phyloP scores from a whole-genome alignment of 2,888 invertebrate species.

The Thysanoteuthis rhombus region DNA sequence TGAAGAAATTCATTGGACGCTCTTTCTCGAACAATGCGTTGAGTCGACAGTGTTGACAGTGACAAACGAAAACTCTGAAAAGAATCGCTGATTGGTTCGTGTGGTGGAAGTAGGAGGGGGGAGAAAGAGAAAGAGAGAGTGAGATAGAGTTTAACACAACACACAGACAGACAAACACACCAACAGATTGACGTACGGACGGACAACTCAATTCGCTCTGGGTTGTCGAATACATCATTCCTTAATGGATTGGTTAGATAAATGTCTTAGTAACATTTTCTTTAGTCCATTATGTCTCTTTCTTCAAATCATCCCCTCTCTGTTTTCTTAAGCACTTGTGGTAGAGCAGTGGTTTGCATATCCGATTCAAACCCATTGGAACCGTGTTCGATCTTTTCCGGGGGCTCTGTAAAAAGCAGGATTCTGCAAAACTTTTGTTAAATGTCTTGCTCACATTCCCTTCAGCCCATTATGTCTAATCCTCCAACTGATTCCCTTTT shows the following conservation, averaged over 20 bases:
- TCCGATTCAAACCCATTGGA: not conserved
- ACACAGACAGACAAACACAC: not conserved
- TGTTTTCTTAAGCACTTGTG: not conserved
- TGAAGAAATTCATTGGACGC: not conserved
- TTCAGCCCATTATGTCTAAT: too few species aligned
- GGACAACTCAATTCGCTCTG: not conserved
- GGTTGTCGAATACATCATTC: constrained; percentile 12
- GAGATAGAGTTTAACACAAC: not conserved
- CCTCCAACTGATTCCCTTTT: too few species aligned
- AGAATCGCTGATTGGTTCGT: not conserved
- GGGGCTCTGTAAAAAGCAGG: not conserved
- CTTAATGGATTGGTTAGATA: constrained; percentile 12
- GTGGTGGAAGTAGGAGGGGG: not conserved
- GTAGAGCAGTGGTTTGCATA: not conserved
- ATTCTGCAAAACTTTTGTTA: too few species aligned
- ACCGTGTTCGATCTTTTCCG: too few species aligned
- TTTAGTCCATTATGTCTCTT: not conserved
- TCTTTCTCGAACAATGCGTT: not conserved
- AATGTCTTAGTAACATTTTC: not conserved
- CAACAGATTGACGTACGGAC: not conserved
- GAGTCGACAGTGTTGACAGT: constrained; percentile 12
- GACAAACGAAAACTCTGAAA: constrained; percentile 12
- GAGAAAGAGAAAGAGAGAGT: not conserved
- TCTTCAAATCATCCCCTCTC: not conserved
- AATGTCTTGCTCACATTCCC: too few species aligned